Evolutionary conservation across 2,888 invertebrate genomes (phyloP), one percentile per base, ranked within the genome.

Genomic region (Hirtodrosophila trivittata): DNA sequence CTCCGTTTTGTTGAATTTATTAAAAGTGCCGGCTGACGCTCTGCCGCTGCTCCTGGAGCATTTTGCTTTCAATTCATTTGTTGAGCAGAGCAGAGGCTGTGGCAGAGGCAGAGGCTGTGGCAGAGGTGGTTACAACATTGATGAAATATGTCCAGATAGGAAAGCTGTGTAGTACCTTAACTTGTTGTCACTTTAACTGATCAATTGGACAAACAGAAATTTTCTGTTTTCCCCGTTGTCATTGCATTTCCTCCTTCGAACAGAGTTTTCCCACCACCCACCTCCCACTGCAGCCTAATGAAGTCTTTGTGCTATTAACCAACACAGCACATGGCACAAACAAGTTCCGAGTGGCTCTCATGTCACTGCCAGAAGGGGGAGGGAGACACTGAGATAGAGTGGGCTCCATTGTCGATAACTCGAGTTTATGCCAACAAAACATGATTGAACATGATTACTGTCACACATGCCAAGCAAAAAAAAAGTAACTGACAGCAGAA

Each of bases 1-100:
- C 39, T 42, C 55, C 46, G 45, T 63, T 67, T 67, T 73, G 62
- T 66, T 74, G 75, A 85, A 85, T 85, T 81, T 77, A 81, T 81
- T 85, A 82, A 81, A 74, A 76, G 63, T 58, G 74, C 42, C 46
- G 32, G 30, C 56, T 66, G 18, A 2, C 5, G 18, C 18, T 28
- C 8, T 14, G 6, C 25, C 5, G 57, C 35, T 63, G 60, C 30
- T 21, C 32, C 32, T 30, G 32, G 45, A 46, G 69, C 41, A 64
- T 57, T 66, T 66, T 54, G 35, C 57, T 50, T 57, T 54, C 46
- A 54, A 66, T 54, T 57, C 66, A 57, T n/a, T 28, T 28, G 9
- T n/a, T 47, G 47, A 28, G n/a, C 30, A 12, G n/a, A 60, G 33
- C 26, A 7, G 9, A 9, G 5, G 18, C 2, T n/a, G 5, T 3